A percentile compares a stretch with the other conserved stretches of the same genome.
Evolutionary conservation across 2,797 vertebrate species (phyloP).

Genomic region (Poeciliopsis presidionis): DNA sequence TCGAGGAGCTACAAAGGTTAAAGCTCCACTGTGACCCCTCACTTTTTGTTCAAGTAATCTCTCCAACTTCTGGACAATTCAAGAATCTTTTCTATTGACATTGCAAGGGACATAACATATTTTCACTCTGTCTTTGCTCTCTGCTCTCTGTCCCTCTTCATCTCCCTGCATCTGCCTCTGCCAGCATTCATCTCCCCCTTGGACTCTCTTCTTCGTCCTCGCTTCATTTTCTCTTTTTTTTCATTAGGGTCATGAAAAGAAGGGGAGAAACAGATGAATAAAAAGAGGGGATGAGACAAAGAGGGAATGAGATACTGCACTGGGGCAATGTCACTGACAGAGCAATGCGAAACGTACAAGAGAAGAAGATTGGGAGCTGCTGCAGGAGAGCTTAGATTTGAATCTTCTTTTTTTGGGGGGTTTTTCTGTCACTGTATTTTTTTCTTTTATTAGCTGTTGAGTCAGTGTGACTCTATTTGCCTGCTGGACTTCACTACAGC

Average conservation of each 20-base stretch:
- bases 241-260: constrained; percentile 69
- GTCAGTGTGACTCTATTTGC: constrained; percentile 25
- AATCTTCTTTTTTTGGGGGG: constrained; percentile 54
- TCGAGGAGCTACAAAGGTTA: constrained; percentile 52
- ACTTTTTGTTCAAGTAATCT: constrained; percentile 57
- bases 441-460: background rate
- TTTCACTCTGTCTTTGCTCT: constrained; percentile 40
- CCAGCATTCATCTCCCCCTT: constrained; percentile 57
- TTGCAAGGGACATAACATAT: constrained; percentile 54
- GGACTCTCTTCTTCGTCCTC: constrained; percentile 66
- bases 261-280: constrained; percentile 61
- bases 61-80: constrained; percentile 53
- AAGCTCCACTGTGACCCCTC: constrained; percentile 42
- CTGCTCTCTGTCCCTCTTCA: constrained; percentile 55
- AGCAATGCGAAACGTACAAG: constrained; percentile 65
- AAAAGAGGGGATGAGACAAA: constrained; percentile 66
- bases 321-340: constrained; percentile 70
- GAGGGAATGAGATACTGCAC: constrained; percentile 70
- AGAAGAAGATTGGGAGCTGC: constrained; percentile 65
- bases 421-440: constrained; percentile 1
- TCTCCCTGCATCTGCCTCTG: constrained; percentile 47
- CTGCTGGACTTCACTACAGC: constrained; percentile 25
- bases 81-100: constrained; percentile 62
- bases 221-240: constrained; percentile 32
- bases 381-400: constrained; percentile 70